phyloP scores from a whole-genome alignment of 2,888 invertebrate species.

The Campoplex capitator region DNA sequence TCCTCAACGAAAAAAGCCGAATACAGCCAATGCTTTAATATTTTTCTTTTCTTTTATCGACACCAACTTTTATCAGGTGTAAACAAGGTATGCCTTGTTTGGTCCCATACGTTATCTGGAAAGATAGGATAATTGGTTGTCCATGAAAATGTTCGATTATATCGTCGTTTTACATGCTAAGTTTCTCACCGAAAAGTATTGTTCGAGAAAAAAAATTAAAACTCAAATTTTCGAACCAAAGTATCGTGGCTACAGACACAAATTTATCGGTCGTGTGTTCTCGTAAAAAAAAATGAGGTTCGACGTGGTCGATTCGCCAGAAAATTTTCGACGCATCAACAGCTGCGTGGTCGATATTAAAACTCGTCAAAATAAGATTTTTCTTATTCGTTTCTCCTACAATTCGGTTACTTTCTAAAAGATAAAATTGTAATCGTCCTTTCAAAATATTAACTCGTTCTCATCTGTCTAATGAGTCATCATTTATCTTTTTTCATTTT shows the following conservation, averaged over 20 bases:
- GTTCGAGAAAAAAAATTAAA: no score
- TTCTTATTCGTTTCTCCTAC: not conserved
- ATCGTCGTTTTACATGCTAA: slow-evolving; percentile 27
- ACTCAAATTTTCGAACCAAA: not conserved
- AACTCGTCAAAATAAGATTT: not conserved
- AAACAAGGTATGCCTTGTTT: slow-evolving; percentile 47
- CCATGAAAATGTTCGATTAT: slow-evolving; percentile 41
- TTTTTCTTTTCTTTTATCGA: slow-evolving; percentile 4
- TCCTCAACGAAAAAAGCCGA: slow-evolving; percentile 10
- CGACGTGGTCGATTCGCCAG: not conserved
- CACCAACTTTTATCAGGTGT: slow-evolving; percentile 9
- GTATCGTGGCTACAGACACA: not conserved
- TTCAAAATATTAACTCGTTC: slow-evolving; percentile 51
- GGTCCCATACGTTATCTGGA: slow-evolving; percentile 61
- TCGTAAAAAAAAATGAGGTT: slow-evolving; percentile 3
- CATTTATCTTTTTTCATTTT: slow-evolving; percentile 16
- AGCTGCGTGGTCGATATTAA: not conserved
- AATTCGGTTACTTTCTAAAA: slow-evolving; percentile 9
- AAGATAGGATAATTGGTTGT: slow-evolving; percentile 39
- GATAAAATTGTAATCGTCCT: slow-evolving; percentile 16
- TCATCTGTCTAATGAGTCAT: slow-evolving; percentile 46
- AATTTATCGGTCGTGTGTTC: not conserved
- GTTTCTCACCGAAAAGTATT: not conserved
- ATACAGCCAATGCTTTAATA: not conserved
- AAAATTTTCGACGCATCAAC: slow-evolving; percentile 6